phyloP scores from a whole-genome alignment of 1,140 invertebrate species.

The Trichomalopsis sarcophagae region DNA sequence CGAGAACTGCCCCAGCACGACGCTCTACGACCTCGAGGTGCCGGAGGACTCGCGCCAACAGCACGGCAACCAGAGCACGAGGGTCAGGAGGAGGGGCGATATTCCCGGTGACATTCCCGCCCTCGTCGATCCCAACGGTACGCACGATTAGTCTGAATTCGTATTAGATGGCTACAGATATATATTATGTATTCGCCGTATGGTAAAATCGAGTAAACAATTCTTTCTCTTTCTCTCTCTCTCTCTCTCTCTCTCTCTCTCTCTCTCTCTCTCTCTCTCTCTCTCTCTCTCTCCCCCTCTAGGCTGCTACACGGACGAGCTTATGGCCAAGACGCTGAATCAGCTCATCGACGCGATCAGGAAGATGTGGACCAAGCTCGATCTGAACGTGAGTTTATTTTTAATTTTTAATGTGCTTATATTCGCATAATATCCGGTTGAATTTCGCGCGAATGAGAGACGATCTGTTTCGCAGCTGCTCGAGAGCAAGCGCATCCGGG shows the following conservation, averaged over 20 bases:
- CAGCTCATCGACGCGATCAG: constrained; percentile 85
- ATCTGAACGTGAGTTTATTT: constrained; percentile 73
- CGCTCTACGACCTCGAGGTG: constrained; percentile 57
- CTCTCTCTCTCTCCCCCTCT: no score
- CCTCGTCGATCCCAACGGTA: constrained; percentile 51
- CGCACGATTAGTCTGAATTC: background rate
- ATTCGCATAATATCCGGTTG: no score
- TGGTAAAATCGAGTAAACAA: background rate
- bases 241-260: no score
- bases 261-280: background rate
- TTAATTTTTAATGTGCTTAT: background rate
- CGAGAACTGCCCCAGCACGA: constrained; percentile 63
- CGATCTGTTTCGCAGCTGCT: constrained; percentile 76
- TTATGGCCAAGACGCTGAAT: constrained; percentile 81
- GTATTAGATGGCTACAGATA: background rate
- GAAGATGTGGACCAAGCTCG: constrained; percentile 81
- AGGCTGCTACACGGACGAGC: constrained; percentile 76
- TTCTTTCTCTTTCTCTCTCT: background rate
- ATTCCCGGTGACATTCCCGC: constrained; percentile 80
- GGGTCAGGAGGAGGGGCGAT: constrained; percentile 78
- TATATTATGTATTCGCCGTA: background rate
- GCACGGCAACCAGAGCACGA: background rate
- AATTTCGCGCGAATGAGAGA: background rate
- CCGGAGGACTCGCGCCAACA: constrained; percentile 58
- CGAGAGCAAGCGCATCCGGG: constrained; percentile 82